Evolutionary conservation across 2,888 invertebrate genomes (phyloP).

Genomic region (Spicauda simplicius): DNA sequence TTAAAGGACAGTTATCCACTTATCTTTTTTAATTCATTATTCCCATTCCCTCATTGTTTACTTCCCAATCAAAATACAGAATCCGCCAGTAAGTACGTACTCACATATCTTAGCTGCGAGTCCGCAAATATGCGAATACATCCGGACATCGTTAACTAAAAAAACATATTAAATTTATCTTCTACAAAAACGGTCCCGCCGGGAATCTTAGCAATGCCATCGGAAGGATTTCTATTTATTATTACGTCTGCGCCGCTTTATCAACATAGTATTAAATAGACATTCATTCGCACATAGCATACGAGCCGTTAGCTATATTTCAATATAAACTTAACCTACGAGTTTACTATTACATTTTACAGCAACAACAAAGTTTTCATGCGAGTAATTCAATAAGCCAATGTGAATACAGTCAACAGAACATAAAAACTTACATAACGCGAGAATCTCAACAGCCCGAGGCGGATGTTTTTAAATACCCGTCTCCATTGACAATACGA

Average conservation of each 20-base stretch:
- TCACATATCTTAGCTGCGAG: no score
- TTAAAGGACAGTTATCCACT: no score
- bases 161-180: no score
- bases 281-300: neutral
- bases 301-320: neutral
- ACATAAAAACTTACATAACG: slow-evolving; percentile 47
- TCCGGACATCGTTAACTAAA: no score
- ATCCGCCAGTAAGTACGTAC: no score
- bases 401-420: slow-evolving; percentile 26
- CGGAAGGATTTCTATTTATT: neutral
- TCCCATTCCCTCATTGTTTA: no score
- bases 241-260: neutral
- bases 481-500: slow-evolving; percentile 60
- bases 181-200: no score
- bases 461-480: slow-evolving; percentile 58
- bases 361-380: neutral
- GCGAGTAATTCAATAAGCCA: slow-evolving; percentile 24
- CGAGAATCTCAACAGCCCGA: slow-evolving; percentile 44
- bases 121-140: no score
- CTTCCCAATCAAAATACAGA: no score
- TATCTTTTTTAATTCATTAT: no score
- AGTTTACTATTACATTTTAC: neutral
- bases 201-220: neutral
- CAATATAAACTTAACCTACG: neutral
- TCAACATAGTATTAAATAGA: neutral